phyloP scores from a whole-genome alignment of 2,797 vertebrate species.

The Enoplosus armatus region DNA sequence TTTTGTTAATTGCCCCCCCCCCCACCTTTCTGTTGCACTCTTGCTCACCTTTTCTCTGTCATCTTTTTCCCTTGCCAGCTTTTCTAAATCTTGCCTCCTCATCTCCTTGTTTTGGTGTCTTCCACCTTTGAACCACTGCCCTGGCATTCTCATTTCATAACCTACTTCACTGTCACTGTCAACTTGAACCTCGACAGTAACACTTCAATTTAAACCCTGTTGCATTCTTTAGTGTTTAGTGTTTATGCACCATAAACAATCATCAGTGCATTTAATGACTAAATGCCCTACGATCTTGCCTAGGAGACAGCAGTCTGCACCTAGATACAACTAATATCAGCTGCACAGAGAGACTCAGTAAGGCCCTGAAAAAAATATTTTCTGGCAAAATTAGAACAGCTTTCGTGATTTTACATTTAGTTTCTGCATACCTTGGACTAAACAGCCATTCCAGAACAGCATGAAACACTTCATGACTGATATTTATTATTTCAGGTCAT shows the following conservation, averaged over 20 bases:
- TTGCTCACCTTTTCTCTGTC: background rate
- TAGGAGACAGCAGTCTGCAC: background rate
- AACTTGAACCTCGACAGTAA: background rate
- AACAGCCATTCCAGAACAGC: background rate
- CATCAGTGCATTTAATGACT: background rate
- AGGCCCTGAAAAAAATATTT: background rate
- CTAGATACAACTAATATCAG: background rate
- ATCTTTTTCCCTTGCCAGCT: background rate
- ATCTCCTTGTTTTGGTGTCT: background rate
- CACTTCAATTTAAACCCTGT: background rate
- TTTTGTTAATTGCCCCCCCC: background rate
- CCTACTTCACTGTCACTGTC: background rate
- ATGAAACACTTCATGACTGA: background rate
- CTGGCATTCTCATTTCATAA: background rate
- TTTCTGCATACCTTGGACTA: background rate
- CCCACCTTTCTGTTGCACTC: background rate
- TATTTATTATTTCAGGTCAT: background rate
- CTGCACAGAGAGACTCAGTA: background rate
- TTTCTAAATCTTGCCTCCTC: background rate
- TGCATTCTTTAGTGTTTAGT: background rate
- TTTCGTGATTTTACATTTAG: background rate
- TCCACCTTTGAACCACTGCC: background rate
- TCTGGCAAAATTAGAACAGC: background rate
- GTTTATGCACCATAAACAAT: background rate
- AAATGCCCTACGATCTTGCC: background rate